phyloP scores from a whole-genome alignment of 2,113 vertebrate genomes.

The Vicugna pacos region DNA sequence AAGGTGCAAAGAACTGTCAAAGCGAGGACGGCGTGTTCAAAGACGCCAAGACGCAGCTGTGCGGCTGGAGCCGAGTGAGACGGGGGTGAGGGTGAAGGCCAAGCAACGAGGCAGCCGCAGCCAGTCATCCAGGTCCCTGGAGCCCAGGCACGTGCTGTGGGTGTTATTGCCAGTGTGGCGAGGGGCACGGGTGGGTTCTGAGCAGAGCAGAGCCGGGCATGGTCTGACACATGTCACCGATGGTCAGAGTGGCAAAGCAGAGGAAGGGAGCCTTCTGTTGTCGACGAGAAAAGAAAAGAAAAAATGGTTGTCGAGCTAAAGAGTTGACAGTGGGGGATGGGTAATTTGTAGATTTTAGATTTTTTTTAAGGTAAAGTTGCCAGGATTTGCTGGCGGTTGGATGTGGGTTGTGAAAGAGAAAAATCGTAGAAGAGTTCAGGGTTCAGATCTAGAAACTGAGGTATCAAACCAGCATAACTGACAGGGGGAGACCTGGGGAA shows the following conservation, averaged over 20 bases:
- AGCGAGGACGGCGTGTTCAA: background rate
- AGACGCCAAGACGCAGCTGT: background rate
- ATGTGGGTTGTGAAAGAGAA: background rate
- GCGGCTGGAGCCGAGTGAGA: background rate
- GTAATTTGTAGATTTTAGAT: background rate
- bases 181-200: background rate
- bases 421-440: background rate
- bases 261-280: background rate
- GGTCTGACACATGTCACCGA: background rate
- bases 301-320: background rate
- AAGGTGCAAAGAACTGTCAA: background rate
- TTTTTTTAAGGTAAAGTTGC: background rate
- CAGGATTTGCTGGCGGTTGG: background rate
- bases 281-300: background rate
- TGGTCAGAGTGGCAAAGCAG: background rate
- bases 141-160: background rate
- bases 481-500: accelerated
- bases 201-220: background rate
- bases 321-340: background rate
- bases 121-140: background rate
- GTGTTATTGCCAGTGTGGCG: background rate
- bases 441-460: background rate
- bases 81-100: background rate
- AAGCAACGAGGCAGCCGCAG: background rate
- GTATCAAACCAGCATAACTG: background rate